Percentiles rank a stretch among this genome's conserved stretches.
Evolutionary conservation across 2,888 invertebrate genomes (phyloP).

Genomic region (Apamea anceps): DNA sequence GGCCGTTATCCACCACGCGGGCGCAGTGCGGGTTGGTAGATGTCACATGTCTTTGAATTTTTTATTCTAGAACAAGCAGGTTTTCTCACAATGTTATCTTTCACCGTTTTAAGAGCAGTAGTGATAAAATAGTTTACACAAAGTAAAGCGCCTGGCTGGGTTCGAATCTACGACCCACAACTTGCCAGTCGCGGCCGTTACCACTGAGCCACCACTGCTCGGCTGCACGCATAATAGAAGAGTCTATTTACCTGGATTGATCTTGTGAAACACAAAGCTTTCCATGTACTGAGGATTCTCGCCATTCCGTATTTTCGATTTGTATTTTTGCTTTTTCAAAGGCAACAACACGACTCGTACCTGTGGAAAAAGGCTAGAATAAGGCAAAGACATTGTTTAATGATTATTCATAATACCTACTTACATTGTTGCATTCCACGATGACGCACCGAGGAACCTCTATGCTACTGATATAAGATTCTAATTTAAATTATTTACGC

Average conservation of each 20-base stretch:
- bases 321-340: constrained; percentile 97
- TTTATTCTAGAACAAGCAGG: neutral
- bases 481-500: constrained; percentile 25
- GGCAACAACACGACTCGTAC: constrained; percentile 97
- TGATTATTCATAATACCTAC: constrained; percentile 1
- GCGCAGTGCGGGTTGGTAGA: neutral
- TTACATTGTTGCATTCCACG: constrained; percentile 10
- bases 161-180: neutral
- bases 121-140: neutral
- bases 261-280: constrained; percentile 96
- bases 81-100: neutral
- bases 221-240: neutral
- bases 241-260: constrained; percentile 93
- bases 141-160: neutral
- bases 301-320: constrained; percentile 97
- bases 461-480: neutral
- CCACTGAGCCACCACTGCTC: neutral
- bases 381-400: constrained; percentile 11
- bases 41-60: neutral
- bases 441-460: constrained; percentile 8
- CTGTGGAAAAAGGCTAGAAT: constrained; percentile 82
- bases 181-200: neutral
- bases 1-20: neutral
- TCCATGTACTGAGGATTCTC: constrained; percentile 98
- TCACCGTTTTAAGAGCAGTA: too few species aligned